Base-by-base conservation (phyloP, 2,113 vertebrate genomes). In the Saccopteryx bilineata region DNA sequence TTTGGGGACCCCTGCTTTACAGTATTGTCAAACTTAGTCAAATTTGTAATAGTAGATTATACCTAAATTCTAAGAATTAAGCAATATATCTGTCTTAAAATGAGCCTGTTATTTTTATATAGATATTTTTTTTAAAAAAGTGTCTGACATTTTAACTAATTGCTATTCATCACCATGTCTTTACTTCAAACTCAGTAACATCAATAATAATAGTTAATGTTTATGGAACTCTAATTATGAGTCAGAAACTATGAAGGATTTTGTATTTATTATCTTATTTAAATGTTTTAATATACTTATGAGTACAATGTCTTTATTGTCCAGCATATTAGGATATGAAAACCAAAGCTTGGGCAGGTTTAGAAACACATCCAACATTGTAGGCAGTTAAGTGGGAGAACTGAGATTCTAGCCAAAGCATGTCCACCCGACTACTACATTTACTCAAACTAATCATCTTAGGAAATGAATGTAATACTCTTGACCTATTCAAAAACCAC, bases 11-110 rank as follows among this genome's bases (percentile, higher is more conserved):
- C n/a, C n/a, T n/a, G n/a, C 9, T 91, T 15, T 52, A 71, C 2
- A 87, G 9, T 68, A 61, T 58, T 56, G 0, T 63, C 39, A 18
- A 80, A 60, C 23, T 91, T 97, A 68, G 17, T 14, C 18, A 80
- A 93, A 80, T 89, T 54, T 39, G 69, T 95, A 74, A 80, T 15
- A 83, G 46, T 33, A 93, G 31, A 91, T 86, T 63, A 63, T 7
- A 80, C 5, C n/a, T 81, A n/a, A 66, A 72, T 19, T n/a, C 56
- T 81, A 86, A 86, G 18, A 52, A 91, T 91, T 88, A 78, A 94
- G 58, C 28, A 79, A 18, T 63, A 23, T 63, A 66, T 88, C 21
- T 76, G 18, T 2, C 11, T 4, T 91, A 83, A 90, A 96, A 74
- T 76, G 39, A 86, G 13, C 13, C 76, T 63, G 10, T 50, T 7